These are phyloP conservation scores for Oncorhynchus mykiss DNA, from an alignment of 2,113 vertebrate species.

Conservation along the genomic window DNA sequence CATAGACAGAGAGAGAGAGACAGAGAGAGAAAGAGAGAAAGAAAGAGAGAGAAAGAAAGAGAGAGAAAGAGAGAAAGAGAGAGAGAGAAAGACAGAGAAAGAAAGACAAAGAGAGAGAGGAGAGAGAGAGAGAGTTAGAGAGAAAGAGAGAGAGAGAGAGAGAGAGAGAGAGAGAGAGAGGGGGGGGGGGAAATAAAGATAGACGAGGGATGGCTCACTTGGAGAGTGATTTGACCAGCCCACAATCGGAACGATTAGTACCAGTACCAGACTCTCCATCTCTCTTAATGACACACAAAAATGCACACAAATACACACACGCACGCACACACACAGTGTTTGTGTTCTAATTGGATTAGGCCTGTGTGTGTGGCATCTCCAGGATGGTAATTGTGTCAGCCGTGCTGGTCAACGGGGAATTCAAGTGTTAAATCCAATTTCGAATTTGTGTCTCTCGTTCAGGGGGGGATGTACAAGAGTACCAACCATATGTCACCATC, in stretches of 20 bases:
- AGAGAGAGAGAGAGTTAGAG: background rate
- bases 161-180: background rate
- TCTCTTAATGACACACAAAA: background rate
- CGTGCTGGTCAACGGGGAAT: slow-evolving; percentile 73
- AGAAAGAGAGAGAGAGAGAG: background rate
- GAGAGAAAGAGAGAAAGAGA: too few species aligned
- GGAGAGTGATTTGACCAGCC: background rate
- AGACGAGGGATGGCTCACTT: background rate
- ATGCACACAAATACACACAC: slow-evolving; percentile 16
- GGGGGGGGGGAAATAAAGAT: background rate
- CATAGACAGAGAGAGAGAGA: background rate
- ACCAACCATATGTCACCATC: slow-evolving; percentile 76
- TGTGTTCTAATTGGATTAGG: slow-evolving; percentile 68
- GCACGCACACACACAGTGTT: slow-evolving; percentile 25
- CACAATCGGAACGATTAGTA: background rate
- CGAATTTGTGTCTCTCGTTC: slow-evolving; percentile 70
- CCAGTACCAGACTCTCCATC: background rate
- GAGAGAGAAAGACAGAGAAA: too few species aligned
- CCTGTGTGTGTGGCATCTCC: slow-evolving; percentile 44
- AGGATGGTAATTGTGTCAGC: slow-evolving; percentile 74
- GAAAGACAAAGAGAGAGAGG: too few species aligned
- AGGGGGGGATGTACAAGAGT: slow-evolving; percentile 58
- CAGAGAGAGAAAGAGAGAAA: background rate
- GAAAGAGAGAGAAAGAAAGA: too few species aligned
- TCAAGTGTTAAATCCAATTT: slow-evolving; percentile 79